Evolutionary conservation across 2,888 invertebrate genomes (phyloP).

Genomic region (Heliothis peltigera): DNA sequence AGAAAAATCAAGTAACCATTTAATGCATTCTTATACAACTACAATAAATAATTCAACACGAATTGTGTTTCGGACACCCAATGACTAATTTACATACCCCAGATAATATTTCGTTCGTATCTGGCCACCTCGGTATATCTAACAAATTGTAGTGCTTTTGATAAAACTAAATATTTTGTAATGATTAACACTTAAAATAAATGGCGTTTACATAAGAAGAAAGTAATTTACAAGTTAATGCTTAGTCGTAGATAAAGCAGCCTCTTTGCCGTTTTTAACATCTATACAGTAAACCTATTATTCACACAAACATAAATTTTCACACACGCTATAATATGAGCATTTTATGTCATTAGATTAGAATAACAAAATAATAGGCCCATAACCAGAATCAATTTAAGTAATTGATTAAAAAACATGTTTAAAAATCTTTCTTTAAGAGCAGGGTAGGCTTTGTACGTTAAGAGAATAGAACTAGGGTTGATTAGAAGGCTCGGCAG

Average conservation of each 20-base stretch:
- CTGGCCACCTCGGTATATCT: slow-evolving; percentile 56
- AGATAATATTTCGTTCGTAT: slow-evolving; percentile 14
- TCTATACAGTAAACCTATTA: slow-evolving; percentile 25
- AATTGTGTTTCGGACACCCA: slow-evolving; percentile 66
- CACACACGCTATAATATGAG: slow-evolving; percentile 3
- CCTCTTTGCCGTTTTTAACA: slow-evolving; percentile 30
- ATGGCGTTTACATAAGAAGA: slow-evolving; percentile 55
- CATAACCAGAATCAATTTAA: background rate
- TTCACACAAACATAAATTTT: slow-evolving; percentile 22
- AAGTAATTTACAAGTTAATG: slow-evolving; percentile 31
- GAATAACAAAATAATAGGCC: slow-evolving; percentile 1
- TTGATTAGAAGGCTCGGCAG: slow-evolving; percentile 90
- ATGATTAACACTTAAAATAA: slow-evolving; percentile 58
- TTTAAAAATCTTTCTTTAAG: slow-evolving; percentile 27
- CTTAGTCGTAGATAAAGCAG: slow-evolving; percentile 34
- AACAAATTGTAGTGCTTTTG: slow-evolving; percentile 44
- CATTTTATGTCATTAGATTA: slow-evolving; percentile 2
- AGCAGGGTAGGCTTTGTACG: slow-evolving; percentile 54
- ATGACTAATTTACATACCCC: slow-evolving; percentile 59
- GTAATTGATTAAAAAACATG: background rate
- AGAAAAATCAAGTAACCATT: slow-evolving; percentile 58
- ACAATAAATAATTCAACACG: slow-evolving; percentile 81
- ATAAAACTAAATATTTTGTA: slow-evolving; percentile 41
- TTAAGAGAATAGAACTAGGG: slow-evolving; percentile 15
- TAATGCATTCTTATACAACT: slow-evolving; percentile 64